Evolutionary conservation across 1,140 invertebrate species (phyloP).

Genomic region (Lordiphosa clarofinis): DNA sequence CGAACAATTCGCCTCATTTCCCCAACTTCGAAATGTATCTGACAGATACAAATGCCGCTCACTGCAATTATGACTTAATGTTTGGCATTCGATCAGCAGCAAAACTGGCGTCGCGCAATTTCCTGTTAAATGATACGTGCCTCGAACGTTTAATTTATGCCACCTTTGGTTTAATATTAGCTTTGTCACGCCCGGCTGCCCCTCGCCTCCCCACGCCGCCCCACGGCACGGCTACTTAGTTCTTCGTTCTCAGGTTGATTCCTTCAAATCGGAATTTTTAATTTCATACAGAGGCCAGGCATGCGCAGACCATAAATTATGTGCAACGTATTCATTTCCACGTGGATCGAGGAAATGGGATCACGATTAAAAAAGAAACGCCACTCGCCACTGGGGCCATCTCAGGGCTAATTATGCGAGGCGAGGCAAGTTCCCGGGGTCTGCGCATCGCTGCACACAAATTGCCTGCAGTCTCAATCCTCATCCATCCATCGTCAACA

Average conservation of each 20-base stretch:
- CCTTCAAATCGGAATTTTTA: conserved; percentile 29
- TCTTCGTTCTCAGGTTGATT: background rate
- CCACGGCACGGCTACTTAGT: conserved; percentile 8
- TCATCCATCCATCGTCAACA: conserved; percentile 12
- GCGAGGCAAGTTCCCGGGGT: background rate
- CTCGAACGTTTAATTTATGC: conserved; percentile 67
- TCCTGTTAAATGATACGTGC: conserved; percentile 74
- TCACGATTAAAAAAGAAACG: conserved; percentile 52
- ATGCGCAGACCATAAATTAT: conserved; percentile 64
- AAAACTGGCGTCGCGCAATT: conserved; percentile 53
- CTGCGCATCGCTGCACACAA: conserved; percentile 44
- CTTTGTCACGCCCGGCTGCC: conserved; percentile 65
- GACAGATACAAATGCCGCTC: conserved; percentile 44
- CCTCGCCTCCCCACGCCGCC: background rate
- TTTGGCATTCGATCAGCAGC: conserved; percentile 43
- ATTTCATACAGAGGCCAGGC: conserved; percentile 38
- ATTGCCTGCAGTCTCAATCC: conserved; percentile 45
- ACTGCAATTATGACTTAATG: conserved; percentile 47
- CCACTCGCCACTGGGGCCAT: conserved; percentile 2
- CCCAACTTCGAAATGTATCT: conserved; percentile 71
- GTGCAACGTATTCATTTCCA: conserved; percentile 73
- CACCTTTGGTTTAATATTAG: conserved; percentile 73
- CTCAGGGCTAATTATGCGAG: conserved; percentile 44
- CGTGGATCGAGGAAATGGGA: conserved; percentile 49
- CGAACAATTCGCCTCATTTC: conserved; percentile 33